These are phyloP conservation scores for Botia kubotai DNA, from an alignment of 2,797 vertebrate genomes.

Conservation along the genomic window DNA sequence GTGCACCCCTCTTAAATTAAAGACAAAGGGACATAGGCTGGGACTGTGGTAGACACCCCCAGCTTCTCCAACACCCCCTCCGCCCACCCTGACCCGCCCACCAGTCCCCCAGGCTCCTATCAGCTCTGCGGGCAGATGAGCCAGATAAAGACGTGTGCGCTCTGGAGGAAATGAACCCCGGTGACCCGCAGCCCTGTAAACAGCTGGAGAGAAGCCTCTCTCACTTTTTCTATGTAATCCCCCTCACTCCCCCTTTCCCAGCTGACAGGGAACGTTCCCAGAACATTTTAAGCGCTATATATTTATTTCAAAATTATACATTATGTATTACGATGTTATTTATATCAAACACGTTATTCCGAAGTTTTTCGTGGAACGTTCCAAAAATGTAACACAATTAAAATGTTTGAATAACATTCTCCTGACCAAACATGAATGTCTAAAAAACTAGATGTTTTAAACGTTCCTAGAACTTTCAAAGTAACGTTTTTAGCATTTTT, in stretches of 20 bases:
- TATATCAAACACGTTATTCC: too few relatives aligned
- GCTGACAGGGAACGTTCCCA: too few relatives aligned
- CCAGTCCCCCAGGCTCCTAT: slow-evolving; percentile 71
- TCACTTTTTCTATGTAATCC: slow-evolving; percentile 10
- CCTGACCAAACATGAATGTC: too few relatives aligned
- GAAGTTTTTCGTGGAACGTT: too few relatives aligned
- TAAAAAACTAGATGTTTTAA: too few relatives aligned
- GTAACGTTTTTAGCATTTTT: too few relatives aligned
- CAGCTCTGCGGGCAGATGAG: slow-evolving; percentile 74
- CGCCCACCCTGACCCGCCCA: slow-evolving; percentile 62
- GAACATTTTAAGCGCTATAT: too few relatives aligned
- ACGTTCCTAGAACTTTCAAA: too few relatives aligned
- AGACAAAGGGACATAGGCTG: slow-evolving; percentile 31
- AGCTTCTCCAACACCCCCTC: background rate
- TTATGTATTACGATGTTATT: too few relatives aligned
- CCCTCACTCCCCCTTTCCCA: slow-evolving; percentile 29
- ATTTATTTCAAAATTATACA: too few relatives aligned
- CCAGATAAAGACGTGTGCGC: slow-evolving; percentile 72
- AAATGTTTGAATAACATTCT: too few relatives aligned
- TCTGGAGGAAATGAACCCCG: slow-evolving; percentile 70
- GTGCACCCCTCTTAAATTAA: slow-evolving; percentile 28
- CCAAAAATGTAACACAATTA: too few relatives aligned
- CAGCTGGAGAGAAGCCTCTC: slow-evolving; percentile 49
- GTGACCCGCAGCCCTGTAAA: slow-evolving; percentile 49
- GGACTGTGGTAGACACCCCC: slow-evolving; percentile 36